phyloP scores from a whole-genome alignment of 2,888 invertebrate genomes.

The Matsumyia berberina region DNA sequence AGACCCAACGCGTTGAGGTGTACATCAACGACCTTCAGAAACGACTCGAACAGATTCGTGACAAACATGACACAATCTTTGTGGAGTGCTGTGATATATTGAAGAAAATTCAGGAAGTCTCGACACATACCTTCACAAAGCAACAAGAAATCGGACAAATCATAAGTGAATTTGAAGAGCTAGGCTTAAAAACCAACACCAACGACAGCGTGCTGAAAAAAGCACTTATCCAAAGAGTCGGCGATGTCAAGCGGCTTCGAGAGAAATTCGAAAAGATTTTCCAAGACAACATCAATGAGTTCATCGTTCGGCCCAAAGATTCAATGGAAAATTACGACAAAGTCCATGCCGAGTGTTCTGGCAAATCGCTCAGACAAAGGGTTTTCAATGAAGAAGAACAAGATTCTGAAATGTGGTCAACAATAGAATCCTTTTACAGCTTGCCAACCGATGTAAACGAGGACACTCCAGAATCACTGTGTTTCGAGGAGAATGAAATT shows the following conservation, averaged over 20 bases:
- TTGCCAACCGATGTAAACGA: not conserved
- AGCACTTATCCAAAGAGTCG: slow-evolving; percentile 22
- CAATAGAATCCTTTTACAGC: slow-evolving; percentile 42
- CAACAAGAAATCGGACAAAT: slow-evolving; percentile 49
- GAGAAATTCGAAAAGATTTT: slow-evolving; percentile 49
- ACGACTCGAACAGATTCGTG: slow-evolving; percentile 77
- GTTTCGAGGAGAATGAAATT: slow-evolving; percentile 18
- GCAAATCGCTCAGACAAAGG: not conserved
- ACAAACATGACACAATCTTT: slow-evolving; percentile 78
- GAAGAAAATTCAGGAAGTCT: slow-evolving; percentile 79
- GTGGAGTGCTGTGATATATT: slow-evolving; percentile 78
- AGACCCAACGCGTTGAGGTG: slow-evolving; percentile 44
- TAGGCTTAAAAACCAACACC: not conserved
- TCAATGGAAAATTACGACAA: not conserved
- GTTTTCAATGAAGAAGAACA: not conserved
- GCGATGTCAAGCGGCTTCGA: slow-evolving; percentile 38
- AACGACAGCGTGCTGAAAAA: not conserved
- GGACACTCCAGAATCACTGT: slow-evolving; percentile 9
- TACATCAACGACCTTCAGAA: slow-evolving; percentile 79
- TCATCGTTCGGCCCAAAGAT: slow-evolving; percentile 12
- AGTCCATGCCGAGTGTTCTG: not conserved
- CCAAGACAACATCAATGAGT: slow-evolving; percentile 14
- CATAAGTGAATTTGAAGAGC: slow-evolving; percentile 49
- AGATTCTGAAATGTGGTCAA: slow-evolving; percentile 22
- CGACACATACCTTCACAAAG: slow-evolving; percentile 42